phyloP scores from a whole-genome alignment of 2,888 invertebrate species.

The Sinhomidia bicolor region DNA sequence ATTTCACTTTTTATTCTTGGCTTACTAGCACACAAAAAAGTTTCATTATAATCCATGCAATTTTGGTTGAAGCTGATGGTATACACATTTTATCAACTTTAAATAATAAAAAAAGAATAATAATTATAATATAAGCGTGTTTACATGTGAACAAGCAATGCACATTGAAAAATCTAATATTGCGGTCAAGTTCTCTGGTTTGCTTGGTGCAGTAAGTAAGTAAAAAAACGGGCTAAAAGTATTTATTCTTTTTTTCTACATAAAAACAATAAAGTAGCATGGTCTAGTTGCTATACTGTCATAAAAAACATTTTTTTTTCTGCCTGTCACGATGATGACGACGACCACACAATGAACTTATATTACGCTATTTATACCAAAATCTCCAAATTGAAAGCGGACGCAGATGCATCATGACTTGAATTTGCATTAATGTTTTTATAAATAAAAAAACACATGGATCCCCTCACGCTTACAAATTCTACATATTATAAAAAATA shows the following conservation, averaged over 20 bases:
- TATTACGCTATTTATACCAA: not conserved
- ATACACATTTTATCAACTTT: too few species aligned
- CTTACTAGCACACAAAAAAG: not conserved
- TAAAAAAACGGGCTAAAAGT: too few species aligned
- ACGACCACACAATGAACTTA: not conserved
- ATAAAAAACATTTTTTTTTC: too few species aligned
- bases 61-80: too few species aligned
- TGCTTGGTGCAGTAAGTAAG: not conserved
- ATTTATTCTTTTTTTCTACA: not conserved
- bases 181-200: constrained; percentile 14
- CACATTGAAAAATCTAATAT: not conserved
- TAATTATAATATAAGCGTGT: not conserved
- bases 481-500: not conserved
- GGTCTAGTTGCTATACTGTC: too few species aligned
- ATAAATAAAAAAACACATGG: constrained; percentile 1
- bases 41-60: too few species aligned
- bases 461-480: not conserved
- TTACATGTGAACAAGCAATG: not conserved
- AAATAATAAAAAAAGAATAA: not conserved
- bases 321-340: too few species aligned
- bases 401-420: constrained; percentile 33
- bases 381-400: not conserved
- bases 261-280: not conserved
- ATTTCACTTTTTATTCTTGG: not conserved
- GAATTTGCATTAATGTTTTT: constrained; percentile 39